Evolutionary conservation across 2,888 invertebrate genomes (phyloP).

Genomic region (Synanthedon tipuliformis): DNA sequence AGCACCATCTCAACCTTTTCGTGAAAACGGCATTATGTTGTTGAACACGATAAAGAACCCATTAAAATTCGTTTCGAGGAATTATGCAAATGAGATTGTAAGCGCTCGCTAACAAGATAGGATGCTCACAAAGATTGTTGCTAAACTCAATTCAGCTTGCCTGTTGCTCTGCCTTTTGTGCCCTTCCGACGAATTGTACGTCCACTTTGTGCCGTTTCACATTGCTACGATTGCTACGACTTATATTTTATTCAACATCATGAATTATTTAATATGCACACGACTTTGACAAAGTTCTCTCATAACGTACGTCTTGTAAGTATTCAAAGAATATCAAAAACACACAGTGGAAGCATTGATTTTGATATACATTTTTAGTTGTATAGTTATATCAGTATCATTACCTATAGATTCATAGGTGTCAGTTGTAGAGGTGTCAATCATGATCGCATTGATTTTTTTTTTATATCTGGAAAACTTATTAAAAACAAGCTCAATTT

Average conservation of each 20-base stretch:
- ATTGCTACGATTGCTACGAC: background rate
- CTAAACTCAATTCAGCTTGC: conserved; percentile 45
- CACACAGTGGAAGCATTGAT: no score
- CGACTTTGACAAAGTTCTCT: no score
- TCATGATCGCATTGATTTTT: no score
- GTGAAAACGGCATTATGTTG: conserved; percentile 39
- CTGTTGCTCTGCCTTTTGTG: conserved; percentile 34
- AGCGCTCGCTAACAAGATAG: conserved; percentile 47
- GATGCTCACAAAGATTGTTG: conserved; percentile 47
- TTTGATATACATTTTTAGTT: no score
- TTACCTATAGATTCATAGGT: no score
- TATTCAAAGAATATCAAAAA: no score
- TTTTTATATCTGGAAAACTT: no score
- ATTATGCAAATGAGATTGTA: conserved; percentile 60
- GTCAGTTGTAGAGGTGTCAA: no score
- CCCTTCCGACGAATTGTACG: background rate
- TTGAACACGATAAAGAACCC: conserved; percentile 48
- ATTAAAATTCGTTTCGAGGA: conserved; percentile 53
- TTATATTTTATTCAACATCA: background rate
- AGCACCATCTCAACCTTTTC: conserved; percentile 19
- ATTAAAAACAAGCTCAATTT: no score
- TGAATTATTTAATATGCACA: no score
- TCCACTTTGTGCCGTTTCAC: background rate
- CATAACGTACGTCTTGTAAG: no score
- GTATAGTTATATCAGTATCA: no score